Evolutionary conservation across 2,888 invertebrate genomes (phyloP), one percentile per base, ranked within the genome.

Genomic region (Metalampra italica): DNA sequence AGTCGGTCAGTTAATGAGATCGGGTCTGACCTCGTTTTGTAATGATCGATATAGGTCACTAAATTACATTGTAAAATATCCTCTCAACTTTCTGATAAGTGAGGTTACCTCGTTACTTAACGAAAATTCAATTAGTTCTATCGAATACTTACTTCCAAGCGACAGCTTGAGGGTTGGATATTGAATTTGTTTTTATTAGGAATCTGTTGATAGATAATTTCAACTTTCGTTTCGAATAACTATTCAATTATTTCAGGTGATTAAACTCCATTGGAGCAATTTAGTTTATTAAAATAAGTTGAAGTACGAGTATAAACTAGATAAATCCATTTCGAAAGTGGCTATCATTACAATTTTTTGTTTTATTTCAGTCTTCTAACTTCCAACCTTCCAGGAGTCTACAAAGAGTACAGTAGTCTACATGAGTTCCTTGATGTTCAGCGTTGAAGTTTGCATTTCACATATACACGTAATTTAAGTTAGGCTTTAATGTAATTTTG

Each of bases 1-100:
- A n/a, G n/a, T n/a, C n/a, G n/a, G n/a, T n/a, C n/a, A 82, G 75
- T 83, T 83, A 84, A 84, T 82, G 78, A 82, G 82, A 75, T 76
- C 63, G 66, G 60, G 66, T 55, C 71, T 66, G 74, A 74, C 78
- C 75, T 75, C 64, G 61, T 71, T 66, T 66, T 53, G 57, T 54
- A 56, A 65, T 71, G 75, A 79, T 81, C 82, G 74, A 82, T 82
- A 75, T 59, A 50, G 63, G 60, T 64, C 62, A 65, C 68, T 69
- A 68, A 68, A 73, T 73, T 68, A 66, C 60, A 62, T 66, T 59
- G 59, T 58, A 63, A 64, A 64, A 60, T 54, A 52, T 51, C 52
- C 53, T 38, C 50, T 38, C 38, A 55, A 56, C 52, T 55, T n/a
- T 55, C 45, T 42, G 54, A 53, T 59, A 58, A 60, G 54, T 59